Conservation (phyloP, 2,888 invertebrate species). For the Agrochola litura region DNA sequence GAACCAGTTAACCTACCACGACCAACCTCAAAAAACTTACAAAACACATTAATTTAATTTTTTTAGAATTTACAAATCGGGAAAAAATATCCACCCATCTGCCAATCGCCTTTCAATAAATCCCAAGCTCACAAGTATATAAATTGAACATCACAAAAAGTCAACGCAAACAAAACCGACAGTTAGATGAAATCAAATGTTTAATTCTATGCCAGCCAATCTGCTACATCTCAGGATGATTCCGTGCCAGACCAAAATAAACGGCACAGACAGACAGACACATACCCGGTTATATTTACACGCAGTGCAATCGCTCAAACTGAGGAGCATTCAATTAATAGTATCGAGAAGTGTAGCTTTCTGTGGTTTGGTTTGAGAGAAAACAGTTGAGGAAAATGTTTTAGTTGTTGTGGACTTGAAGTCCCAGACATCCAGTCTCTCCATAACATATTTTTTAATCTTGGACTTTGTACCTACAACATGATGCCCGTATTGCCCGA, state of each 20-base stretch:
- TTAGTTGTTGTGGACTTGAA: background rate
- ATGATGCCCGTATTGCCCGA: no score
- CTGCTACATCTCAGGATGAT: constrained; percentile 64
- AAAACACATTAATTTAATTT: background rate
- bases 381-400: constrained; percentile 21
- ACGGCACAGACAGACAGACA: constrained; percentile 65
- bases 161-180: constrained; percentile 48
- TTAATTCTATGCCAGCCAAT: constrained; percentile 56
- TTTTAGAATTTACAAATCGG: background rate
- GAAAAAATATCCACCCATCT: constrained; percentile 12
- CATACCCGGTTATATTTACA: constrained; percentile 65
- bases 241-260: constrained; percentile 72
- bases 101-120: constrained; percentile 38
- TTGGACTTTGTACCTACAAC: background rate
- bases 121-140: constrained; percentile 25
- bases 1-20: background rate
- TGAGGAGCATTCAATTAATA: constrained; percentile 58
- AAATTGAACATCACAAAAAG: constrained; percentile 38
- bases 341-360: constrained; percentile 30
- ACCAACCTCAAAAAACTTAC: constrained; percentile 16
- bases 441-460: background rate
- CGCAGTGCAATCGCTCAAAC: constrained; percentile 59
- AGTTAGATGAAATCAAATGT: constrained; percentile 59
- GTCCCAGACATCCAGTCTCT: constrained; percentile 12
- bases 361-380: background rate